Conservation (phyloP, 2,888 invertebrate species). For the Cristatella mucedo region DNA sequence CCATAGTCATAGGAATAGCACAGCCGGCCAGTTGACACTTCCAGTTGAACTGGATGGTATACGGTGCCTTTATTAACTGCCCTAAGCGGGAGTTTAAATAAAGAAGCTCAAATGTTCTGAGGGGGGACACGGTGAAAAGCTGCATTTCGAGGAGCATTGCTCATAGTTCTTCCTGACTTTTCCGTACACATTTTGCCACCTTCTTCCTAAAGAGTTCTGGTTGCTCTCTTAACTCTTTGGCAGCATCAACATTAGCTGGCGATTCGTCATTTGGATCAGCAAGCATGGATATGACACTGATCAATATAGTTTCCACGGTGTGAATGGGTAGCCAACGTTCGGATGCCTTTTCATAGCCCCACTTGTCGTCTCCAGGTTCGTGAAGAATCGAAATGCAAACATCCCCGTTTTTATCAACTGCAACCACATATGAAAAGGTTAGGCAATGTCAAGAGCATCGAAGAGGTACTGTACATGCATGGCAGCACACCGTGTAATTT, state of each 20-base stretch:
- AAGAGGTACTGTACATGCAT: neutral
- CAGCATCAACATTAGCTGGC: conserved; percentile 97
- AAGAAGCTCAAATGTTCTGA: too few species aligned
- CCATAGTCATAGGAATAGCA: too few species aligned
- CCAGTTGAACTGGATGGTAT: too few species aligned
- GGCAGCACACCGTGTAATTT: too few species aligned
- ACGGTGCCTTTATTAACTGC: too few species aligned
- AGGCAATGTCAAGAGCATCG: neutral
- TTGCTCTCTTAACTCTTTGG: conserved; percentile 97
- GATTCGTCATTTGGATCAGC: conserved; percentile 98
- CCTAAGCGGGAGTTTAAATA: too few species aligned
- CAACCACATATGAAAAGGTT: conserved; percentile 26
- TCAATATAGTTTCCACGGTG: conserved; percentile 93
- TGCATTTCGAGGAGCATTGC: too few species aligned
- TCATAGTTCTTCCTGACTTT: conserved; percentile 65
- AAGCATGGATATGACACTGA: conserved; percentile 97
- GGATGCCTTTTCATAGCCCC: conserved; percentile 91
- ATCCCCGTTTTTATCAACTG: conserved; percentile 84
- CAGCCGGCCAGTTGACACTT: too few species aligned
- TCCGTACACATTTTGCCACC: conserved; percentile 91
- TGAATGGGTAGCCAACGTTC: conserved; percentile 97
- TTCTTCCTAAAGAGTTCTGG: conserved; percentile 91
- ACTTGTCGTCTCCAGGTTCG: conserved; percentile 96
- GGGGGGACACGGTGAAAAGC: too few species aligned
- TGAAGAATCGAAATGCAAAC: conserved; percentile 98